Evolutionary conservation across 1,140 invertebrate species (phyloP).

Genomic region (Zaprionus nigranus): DNA sequence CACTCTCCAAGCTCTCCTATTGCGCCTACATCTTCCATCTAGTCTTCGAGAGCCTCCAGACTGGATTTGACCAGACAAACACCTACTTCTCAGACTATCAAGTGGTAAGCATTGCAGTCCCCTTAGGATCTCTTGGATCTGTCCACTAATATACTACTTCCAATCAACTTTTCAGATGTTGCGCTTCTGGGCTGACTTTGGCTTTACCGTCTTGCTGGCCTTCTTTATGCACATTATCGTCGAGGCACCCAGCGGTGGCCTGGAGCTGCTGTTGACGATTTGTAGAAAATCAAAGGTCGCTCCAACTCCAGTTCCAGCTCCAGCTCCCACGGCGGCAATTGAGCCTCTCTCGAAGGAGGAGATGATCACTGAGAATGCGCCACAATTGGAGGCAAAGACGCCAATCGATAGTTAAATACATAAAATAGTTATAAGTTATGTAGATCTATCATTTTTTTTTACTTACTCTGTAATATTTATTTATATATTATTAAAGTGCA

Average conservation of each 20-base stretch:
- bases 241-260: conserved; percentile 57
- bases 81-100: conserved; percentile 71
- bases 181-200: conserved; percentile 66
- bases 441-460: neutral
- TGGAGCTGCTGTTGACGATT: conserved; percentile 41
- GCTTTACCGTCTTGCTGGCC: conserved; percentile 53
- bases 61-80: conserved; percentile 34
- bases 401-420: neutral
- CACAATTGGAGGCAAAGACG: neutral
- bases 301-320: neutral
- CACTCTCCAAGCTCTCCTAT: conserved; percentile 85
- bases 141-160: too few species aligned
- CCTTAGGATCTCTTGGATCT: neutral
- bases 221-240: conserved; percentile 47
- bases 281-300: neutral
- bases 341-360: neutral
- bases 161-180: conserved; percentile 40
- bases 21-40: conserved; percentile 86
- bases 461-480: neutral
- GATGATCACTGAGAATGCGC: neutral
- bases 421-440: neutral
- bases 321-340: neutral
- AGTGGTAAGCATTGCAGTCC: conserved; percentile 47
- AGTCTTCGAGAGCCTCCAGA: conserved; percentile 59
- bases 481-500: neutral